Evolutionary conservation across 2,113 vertebrate species (phyloP).

Genomic region (Phodopus roborovskii): DNA sequence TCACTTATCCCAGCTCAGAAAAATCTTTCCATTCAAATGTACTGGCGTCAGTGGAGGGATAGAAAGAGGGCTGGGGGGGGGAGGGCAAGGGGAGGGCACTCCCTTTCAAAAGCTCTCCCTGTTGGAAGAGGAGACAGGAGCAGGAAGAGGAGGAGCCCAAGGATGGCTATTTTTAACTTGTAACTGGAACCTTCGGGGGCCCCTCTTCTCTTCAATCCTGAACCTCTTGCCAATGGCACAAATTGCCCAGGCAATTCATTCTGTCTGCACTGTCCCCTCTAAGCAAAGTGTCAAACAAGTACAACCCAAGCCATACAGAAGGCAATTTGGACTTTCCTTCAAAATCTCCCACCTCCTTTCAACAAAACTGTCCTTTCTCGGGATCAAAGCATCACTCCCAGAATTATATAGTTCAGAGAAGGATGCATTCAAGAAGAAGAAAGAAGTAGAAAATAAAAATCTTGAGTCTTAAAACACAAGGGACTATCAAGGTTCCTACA

Average conservation of each 20-base stretch:
- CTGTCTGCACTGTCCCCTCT: slow-evolving; percentile 22
- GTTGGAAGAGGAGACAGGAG: slow-evolving; percentile 61
- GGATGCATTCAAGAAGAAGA: neutral
- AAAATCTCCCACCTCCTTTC: slow-evolving; percentile 42
- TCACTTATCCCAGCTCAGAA: slow-evolving; percentile 68
- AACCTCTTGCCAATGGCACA: slow-evolving; percentile 66
- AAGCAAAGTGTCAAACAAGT: slow-evolving; percentile 26
- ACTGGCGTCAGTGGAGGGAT: slow-evolving; percentile 59
- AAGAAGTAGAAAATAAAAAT: neutral
- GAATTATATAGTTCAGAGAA: neutral
- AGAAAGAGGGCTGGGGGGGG: neutral
- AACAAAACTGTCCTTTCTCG: neutral
- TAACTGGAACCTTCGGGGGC: slow-evolving; percentile 36
- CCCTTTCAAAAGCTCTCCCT: slow-evolving; percentile 73
- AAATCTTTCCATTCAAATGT: slow-evolving; percentile 80
- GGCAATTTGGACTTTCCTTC: slow-evolving; percentile 12
- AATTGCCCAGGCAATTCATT: slow-evolving; percentile 33
- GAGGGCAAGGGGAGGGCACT: neutral
- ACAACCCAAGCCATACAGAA: neutral
- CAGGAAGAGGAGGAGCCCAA: slow-evolving; percentile 68
- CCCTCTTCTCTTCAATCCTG: slow-evolving; percentile 18
- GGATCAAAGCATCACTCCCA: neutral
- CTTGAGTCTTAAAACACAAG: neutral
- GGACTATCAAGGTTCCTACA: neutral
- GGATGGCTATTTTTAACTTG: slow-evolving; percentile 73